These are phyloP conservation scores for Cephalopholis sonnerati DNA, from an alignment of 2,113 vertebrate species.

Conservation along the genomic window DNA sequence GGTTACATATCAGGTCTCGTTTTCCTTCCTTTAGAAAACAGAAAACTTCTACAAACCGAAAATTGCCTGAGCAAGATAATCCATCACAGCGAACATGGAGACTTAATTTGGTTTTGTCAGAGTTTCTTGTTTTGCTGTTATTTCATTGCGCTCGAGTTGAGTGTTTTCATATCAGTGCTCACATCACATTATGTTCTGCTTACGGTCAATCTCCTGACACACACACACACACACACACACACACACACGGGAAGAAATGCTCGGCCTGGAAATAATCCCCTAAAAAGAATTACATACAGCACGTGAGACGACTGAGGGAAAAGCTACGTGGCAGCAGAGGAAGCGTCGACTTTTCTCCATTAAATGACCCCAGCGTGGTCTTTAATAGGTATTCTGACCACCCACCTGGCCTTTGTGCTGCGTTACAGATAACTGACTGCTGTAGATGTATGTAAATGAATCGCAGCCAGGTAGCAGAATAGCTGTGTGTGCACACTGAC, in stretches of 20 bases:
- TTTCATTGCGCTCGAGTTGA: conserved; percentile 65
- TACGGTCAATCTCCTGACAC: conserved; percentile 62
- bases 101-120: conserved; percentile 77
- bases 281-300: conserved; percentile 26
- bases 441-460: conserved; percentile 37
- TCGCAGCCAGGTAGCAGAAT: conserved; percentile 28
- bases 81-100: conserved; percentile 70
- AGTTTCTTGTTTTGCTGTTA: conserved; percentile 73
- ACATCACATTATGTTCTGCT: conserved; percentile 67
- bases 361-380: conserved; percentile 22
- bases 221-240: conserved; percentile 18
- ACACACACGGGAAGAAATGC: conserved; percentile 2
- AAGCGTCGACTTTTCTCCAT: conserved; percentile 12
- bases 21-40: conserved; percentile 14
- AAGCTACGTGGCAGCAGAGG: conserved; percentile 13
- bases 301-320: not conserved
- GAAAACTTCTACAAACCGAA: conserved; percentile 53
- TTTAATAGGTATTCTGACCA: conserved; percentile 47
- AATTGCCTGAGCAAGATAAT: conserved; percentile 66
- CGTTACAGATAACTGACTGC: conserved; percentile 47
- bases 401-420: conserved; percentile 49
- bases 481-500: conserved; percentile 54
- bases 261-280: conserved; percentile 42
- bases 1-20: conserved; percentile 35
- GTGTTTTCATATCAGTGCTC: conserved; percentile 72